These are phyloP conservation scores for Lutraria lutraria DNA, from an alignment of 2,888 invertebrate species.

Conservation along the genomic window DNA sequence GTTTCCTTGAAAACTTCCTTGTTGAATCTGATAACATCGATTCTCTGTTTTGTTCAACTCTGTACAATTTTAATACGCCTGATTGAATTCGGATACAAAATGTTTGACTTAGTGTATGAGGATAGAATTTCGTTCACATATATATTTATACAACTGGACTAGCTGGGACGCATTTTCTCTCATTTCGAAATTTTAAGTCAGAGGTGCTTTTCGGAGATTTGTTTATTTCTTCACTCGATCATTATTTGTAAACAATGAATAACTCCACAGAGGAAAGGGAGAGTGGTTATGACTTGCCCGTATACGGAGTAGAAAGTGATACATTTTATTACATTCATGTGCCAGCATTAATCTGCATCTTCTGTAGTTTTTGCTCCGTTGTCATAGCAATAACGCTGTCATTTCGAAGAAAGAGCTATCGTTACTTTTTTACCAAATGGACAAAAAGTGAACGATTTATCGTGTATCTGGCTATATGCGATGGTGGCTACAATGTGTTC, in stretches of 20 bases:
- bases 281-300: slow-evolving; percentile 59
- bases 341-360: slow-evolving; percentile 63
- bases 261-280: background rate
- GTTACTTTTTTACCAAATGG: slow-evolving; percentile 34
- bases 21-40: no score
- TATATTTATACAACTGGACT: no score
- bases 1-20: no score
- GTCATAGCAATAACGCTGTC: slow-evolving; percentile 33
- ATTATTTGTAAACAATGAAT: background rate
- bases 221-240: background rate
- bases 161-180: background rate
- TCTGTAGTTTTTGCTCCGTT: slow-evolving; percentile 58
- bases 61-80: no score
- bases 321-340: slow-evolving; percentile 65
- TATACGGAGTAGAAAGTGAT: slow-evolving; percentile 62
- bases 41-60: no score
- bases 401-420: slow-evolving; percentile 33
- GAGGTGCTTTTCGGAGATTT: background rate
- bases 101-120: no score
- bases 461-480: slow-evolving; percentile 46
- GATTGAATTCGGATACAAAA: no score
- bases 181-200: background rate
- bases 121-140: no score
- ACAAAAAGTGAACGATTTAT: slow-evolving; percentile 49
- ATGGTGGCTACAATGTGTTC: slow-evolving; percentile 42